Evolutionary conservation across 2,888 invertebrate species (phyloP).

Genomic region (Andrena camellia): DNA sequence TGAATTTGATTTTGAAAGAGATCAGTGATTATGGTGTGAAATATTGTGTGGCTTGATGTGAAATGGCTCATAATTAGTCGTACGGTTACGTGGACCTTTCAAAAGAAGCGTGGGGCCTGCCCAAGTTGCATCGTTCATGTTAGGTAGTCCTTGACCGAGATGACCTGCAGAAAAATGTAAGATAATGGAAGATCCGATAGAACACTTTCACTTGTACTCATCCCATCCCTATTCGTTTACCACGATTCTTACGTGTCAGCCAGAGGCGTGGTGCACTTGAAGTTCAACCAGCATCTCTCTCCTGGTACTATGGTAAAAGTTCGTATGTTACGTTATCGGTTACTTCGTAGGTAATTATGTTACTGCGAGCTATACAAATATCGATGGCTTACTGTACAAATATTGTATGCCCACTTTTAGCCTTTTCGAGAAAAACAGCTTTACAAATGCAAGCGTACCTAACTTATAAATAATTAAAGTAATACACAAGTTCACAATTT

Average conservation of each 20-base stretch:
- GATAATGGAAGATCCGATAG: conserved; percentile 75
- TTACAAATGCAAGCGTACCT: too few relatives aligned
- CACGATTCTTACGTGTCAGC: conserved; percentile 46
- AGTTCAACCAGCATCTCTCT: conserved; percentile 57
- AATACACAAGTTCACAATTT: too few relatives aligned
- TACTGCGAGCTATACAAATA: neutral
- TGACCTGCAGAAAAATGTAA: conserved; percentile 76
- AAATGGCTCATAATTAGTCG: too few relatives aligned
- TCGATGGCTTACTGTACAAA: too few relatives aligned
- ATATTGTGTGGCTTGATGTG: too few relatives aligned
- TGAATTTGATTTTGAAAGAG: too few relatives aligned
- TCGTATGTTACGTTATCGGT: conserved; percentile 25
- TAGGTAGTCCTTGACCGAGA: conserved; percentile 79
- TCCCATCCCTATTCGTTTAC: conserved; percentile 55
- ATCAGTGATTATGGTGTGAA: too few relatives aligned
- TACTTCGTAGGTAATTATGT: neutral
- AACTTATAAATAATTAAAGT: too few relatives aligned
- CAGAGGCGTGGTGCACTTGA: conserved; percentile 63
- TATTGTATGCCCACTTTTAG: too few relatives aligned
- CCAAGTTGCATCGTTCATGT: conserved; percentile 68
- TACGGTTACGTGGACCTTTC: conserved; percentile 56
- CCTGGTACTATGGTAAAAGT: conserved; percentile 33
- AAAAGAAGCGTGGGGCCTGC: conserved; percentile 64
- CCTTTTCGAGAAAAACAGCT: too few relatives aligned
- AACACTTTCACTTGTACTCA: conserved; percentile 68